Evolutionary conservation across 2,888 invertebrate genomes (phyloP).

Genomic region (Agriopis marginaria): DNA sequence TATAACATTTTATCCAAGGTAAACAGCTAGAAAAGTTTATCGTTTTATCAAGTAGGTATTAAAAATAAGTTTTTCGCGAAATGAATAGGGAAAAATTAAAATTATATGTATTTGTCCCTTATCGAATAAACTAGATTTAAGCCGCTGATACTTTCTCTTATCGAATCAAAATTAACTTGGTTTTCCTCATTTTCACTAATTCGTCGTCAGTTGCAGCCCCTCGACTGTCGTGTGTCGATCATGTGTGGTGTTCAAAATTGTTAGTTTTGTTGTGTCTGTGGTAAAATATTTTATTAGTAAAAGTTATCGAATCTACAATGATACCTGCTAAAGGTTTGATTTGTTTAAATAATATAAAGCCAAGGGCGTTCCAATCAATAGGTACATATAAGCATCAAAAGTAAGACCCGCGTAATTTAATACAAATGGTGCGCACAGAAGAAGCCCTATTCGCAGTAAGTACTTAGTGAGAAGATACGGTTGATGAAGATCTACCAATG

Average conservation of each 20-base stretch:
- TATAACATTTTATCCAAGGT: conserved; percentile 7
- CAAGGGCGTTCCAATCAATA: neutral
- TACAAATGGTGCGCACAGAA: no score
- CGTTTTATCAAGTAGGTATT: conserved; percentile 5
- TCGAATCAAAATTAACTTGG: neutral
- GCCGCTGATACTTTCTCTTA: conserved; percentile 1
- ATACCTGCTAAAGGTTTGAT: no score
- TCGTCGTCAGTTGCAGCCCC: neutral
- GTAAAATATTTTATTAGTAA: neutral
- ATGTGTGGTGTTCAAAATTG: neutral
- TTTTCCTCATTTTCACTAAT: conserved; percentile 9
- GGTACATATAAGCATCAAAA: neutral
- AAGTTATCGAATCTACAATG: neutral
- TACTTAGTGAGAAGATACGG: no score
- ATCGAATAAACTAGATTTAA: neutral
- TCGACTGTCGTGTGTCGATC: neutral
- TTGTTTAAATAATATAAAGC: no score
- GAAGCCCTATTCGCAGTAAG: no score
- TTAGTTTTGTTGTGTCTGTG: neutral
- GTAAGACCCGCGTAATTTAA: neutral
- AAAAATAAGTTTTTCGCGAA: neutral
- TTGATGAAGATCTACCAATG: no score
- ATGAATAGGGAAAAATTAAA: conserved; percentile 1
- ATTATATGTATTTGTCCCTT: neutral
- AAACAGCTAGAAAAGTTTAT: conserved; percentile 8